Evolutionary conservation across 2,888 invertebrate genomes (phyloP).

Genomic region (Drosophila paucipuncta): DNA sequence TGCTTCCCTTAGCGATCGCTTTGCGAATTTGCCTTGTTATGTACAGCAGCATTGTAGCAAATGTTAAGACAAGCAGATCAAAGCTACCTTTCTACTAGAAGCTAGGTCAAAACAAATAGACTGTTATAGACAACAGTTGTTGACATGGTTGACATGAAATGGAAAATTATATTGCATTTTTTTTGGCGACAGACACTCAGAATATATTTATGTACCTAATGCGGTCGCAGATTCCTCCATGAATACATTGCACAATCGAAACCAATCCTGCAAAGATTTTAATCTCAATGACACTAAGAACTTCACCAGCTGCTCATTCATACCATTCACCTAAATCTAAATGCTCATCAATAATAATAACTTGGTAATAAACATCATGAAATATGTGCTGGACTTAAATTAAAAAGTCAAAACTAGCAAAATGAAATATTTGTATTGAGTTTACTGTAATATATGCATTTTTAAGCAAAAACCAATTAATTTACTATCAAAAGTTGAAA

Average conservation of each 20-base stretch:
- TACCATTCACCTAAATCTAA: neutral
- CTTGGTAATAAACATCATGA: neutral
- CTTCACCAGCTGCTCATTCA: neutral
- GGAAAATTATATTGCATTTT: neutral
- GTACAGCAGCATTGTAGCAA: constrained; percentile 18
- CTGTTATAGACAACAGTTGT: too few relatives aligned
- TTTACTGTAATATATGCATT: neutral
- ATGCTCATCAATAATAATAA: neutral
- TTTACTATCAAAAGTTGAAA: neutral
- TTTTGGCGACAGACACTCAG: too few relatives aligned
- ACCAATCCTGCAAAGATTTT: neutral
- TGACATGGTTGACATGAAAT: neutral
- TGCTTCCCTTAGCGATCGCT: constrained; percentile 31
- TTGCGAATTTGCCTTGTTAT: constrained; percentile 12
- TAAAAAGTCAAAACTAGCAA: neutral
- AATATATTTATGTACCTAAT: neutral
- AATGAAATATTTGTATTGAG: neutral
- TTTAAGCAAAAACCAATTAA: neutral
- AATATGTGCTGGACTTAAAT: neutral
- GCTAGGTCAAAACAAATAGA: neutral
- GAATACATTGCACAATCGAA: neutral
- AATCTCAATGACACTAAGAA: neutral
- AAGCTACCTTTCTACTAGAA: neutral
- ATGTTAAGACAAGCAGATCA: neutral
- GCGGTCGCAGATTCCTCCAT: neutral